Conservation (phyloP, 1,140 invertebrate genomes). For the Phthorimaea operculella region DNA sequence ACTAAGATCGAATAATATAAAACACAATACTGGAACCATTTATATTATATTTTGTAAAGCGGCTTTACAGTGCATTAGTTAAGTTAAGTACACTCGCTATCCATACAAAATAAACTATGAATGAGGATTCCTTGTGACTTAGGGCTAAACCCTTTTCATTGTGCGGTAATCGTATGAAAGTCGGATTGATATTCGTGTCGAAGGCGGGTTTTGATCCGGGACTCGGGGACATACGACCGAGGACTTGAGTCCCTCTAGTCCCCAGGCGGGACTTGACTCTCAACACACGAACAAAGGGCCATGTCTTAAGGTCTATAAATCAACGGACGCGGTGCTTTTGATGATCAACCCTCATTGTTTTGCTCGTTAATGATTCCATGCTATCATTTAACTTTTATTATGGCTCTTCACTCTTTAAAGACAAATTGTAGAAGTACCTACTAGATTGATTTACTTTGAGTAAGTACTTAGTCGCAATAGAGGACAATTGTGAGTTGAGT, state of each 20-base stretch:
- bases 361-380: constrained; percentile 20
- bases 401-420: background rate
- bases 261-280: background rate
- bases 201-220: constrained; percentile 29
- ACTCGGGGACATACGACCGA: constrained; percentile 34
- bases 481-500: too few relatives aligned
- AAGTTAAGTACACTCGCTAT: too few relatives aligned
- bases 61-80: too few relatives aligned
- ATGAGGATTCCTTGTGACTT: background rate
- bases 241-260: constrained; percentile 12
- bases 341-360: constrained; percentile 40
- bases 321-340: constrained; percentile 45
- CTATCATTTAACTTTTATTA: background rate
- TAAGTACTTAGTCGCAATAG: too few relatives aligned
- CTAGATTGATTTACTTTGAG: too few relatives aligned
- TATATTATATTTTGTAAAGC: too few relatives aligned
- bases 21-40: too few relatives aligned
- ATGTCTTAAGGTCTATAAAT: constrained; percentile 44
- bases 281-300: constrained; percentile 35
- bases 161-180: constrained; percentile 1
- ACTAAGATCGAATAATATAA: too few relatives aligned
- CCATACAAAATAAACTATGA: background rate
- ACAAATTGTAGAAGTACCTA: too few relatives aligned
- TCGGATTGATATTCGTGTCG: constrained; percentile 9
- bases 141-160: background rate